These are phyloP conservation scores for Strix uralensis DNA, from an alignment of 2,113 vertebrate species.

Conservation along the genomic window DNA sequence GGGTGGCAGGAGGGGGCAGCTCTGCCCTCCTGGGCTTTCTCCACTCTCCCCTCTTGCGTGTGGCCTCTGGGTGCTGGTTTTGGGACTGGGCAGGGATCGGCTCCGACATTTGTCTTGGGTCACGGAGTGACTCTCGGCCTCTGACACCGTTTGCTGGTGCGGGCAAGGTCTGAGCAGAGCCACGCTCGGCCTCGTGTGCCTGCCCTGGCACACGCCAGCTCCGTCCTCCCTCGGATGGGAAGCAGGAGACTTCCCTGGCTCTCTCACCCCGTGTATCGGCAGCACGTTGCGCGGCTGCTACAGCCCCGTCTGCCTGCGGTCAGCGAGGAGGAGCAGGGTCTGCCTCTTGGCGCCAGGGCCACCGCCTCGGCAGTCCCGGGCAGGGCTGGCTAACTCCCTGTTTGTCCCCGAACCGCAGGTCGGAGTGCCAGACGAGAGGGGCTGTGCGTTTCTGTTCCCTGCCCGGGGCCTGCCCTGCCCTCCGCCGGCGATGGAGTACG, in stretches of 20 bases:
- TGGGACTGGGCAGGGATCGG: background rate
- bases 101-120: accelerated
- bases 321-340: background rate
- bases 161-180: background rate
- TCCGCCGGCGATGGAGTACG: constrained; percentile 51
- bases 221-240: background rate
- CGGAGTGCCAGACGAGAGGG: constrained; percentile 22
- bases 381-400: constrained; percentile 46
- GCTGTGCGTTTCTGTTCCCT: constrained; percentile 20
- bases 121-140: background rate
- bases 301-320: background rate
- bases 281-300: accelerated
- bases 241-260: background rate
- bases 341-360: background rate
- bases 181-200: background rate
- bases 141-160: accelerated
- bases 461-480: constrained; percentile 29
- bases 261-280: accelerated
- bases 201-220: accelerated
- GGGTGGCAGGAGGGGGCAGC: background rate
- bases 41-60: accelerated
- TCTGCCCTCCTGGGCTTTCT: background rate
- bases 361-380: background rate
- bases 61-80: background rate
- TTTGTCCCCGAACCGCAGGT: constrained; percentile 64